A percentile compares a stretch with the other conserved stretches of the same genome.
These are phyloP conservation scores for Myotis yumanensis DNA, from an alignment of 2,113 vertebrate species.

Conservation along the genomic window DNA sequence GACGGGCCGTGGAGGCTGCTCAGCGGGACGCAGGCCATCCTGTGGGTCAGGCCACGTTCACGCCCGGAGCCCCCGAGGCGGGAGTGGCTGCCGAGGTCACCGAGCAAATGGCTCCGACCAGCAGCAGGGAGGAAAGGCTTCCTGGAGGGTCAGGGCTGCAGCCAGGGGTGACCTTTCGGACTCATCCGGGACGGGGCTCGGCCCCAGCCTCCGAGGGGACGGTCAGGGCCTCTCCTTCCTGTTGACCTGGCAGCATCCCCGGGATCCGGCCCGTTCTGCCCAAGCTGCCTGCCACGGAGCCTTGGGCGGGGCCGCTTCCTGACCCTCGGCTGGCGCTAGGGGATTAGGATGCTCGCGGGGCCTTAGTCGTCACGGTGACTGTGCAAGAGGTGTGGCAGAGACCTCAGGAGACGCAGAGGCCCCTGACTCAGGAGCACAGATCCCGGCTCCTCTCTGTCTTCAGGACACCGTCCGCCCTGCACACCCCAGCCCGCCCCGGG, in stretches of 20 bases:
- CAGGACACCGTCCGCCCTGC: not conserved
- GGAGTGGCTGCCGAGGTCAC: not conserved
- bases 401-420: not conserved
- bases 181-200: not conserved
- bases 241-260: not conserved
- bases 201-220: not conserved
- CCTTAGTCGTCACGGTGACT: rapidly evolving
- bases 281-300: not conserved
- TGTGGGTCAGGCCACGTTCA: rapidly evolving
- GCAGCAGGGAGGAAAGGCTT: not conserved
- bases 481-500: not conserved
- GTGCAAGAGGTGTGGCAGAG: not conserved
- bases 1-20: rapidly evolving
- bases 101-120: not conserved
- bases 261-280: not conserved
- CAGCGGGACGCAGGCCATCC: rapidly evolving
- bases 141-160: not conserved
- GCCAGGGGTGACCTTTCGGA: not conserved
- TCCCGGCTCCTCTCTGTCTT: not conserved
- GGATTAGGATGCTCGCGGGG: not conserved
- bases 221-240: not conserved
- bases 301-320: not conserved
- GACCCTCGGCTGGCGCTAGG: rapidly evolving
- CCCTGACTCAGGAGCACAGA: not conserved
- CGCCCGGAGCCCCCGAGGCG: not conserved